Conservation (phyloP, 2,797 vertebrate genomes). For the Taenioides sp. region DNA sequence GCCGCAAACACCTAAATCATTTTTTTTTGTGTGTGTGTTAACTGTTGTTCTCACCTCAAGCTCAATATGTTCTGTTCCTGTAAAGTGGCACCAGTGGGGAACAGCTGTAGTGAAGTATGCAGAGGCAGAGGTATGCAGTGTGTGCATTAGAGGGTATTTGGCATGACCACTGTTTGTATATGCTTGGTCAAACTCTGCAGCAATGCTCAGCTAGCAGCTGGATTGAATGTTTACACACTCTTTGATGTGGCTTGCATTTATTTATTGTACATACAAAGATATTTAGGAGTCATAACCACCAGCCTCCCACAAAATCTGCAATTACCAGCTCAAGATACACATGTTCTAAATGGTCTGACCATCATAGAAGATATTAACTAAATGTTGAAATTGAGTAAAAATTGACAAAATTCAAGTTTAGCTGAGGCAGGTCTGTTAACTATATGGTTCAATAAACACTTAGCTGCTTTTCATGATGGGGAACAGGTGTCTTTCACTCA, state of each 20-base stretch:
- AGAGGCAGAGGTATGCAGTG: constrained; percentile 28
- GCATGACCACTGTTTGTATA: constrained; percentile 56
- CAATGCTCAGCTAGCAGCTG: constrained; percentile 24
- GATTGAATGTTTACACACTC: constrained; percentile 17
- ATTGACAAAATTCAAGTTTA: background rate
- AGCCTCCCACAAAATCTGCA: constrained; percentile 24
- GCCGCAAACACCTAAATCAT: background rate
- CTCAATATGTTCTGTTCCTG: constrained; percentile 50
- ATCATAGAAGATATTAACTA: background rate
- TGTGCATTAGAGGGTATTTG: constrained; percentile 35
- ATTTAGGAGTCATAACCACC: constrained; percentile 30
- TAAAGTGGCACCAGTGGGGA: constrained; percentile 47
- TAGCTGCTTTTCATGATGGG: background rate
- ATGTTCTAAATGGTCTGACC: background rate
- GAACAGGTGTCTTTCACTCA: constrained; percentile 6
- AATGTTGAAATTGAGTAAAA: background rate
- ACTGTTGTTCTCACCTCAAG: constrained; percentile 15
- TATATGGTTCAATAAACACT: background rate
- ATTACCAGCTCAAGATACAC: constrained; percentile 25
- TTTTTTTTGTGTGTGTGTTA: constrained; percentile 2
- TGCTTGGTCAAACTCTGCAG: constrained; percentile 40
- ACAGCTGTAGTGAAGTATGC: constrained; percentile 37
- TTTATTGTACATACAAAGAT: constrained; percentile 37
- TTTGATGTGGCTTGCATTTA: constrained; percentile 43
- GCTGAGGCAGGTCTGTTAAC: background rate